Evolutionary conservation across 2,113 vertebrate genomes (phyloP).

Genomic region (Gobio gobio): DNA sequence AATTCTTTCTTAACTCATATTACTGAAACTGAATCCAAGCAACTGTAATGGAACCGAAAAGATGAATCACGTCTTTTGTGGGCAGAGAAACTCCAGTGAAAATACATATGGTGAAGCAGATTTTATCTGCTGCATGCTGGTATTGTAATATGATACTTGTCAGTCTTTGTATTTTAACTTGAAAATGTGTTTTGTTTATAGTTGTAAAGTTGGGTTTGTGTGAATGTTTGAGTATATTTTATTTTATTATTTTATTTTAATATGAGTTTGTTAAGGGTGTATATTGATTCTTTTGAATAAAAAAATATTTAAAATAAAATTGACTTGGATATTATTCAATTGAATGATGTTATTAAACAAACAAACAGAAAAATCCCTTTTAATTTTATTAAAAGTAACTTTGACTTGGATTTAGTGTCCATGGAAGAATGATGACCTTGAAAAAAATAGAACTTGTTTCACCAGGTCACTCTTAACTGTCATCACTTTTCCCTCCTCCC

Average conservation of each 20-base stretch:
- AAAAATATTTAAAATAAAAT: background rate
- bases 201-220: slow-evolving; percentile 19
- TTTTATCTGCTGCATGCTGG: slow-evolving; percentile 29
- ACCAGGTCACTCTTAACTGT: slow-evolving; percentile 26
- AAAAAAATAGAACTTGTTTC: slow-evolving; percentile 21
- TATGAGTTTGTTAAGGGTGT: slow-evolving; percentile 18
- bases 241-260: slow-evolving; percentile 10
- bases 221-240: slow-evolving; percentile 43
- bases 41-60: slow-evolving; percentile 58
- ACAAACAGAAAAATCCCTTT: background rate
- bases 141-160: slow-evolving; percentile 38
- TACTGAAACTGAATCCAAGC: slow-evolving; percentile 59
- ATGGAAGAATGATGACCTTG: background rate
- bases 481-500: background rate
- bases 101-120: slow-evolving; percentile 33
- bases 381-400: background rate
- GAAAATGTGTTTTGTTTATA: slow-evolving; percentile 33
- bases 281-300: slow-evolving; percentile 37
- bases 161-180: slow-evolving; percentile 35
- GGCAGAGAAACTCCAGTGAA: slow-evolving; percentile 39
- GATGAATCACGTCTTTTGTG: slow-evolving; percentile 34
- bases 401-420: background rate
- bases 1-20: slow-evolving; percentile 68
- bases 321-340: background rate
- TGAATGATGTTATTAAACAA: background rate